Evolutionary conservation across 2,113 vertebrate species (phyloP).

Genomic region (Mastomys natalensis): DNA sequence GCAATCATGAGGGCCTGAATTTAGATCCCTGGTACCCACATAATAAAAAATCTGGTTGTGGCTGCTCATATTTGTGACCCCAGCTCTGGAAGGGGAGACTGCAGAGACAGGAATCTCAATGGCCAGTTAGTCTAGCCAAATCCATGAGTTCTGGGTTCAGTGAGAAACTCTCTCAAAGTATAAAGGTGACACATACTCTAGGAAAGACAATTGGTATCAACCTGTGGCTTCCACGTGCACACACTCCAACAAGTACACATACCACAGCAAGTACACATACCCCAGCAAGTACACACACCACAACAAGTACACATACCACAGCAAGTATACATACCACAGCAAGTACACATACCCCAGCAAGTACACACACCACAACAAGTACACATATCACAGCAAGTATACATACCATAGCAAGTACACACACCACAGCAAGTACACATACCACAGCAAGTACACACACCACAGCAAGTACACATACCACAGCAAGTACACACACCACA

Average conservation of each 20-base stretch:
- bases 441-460: too few species aligned
- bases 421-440: neutral
- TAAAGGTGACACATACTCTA: neutral
- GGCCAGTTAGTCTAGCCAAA: neutral
- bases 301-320: neutral
- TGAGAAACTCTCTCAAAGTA: neutral
- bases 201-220: neutral
- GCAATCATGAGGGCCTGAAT: neutral
- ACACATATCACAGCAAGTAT: neutral
- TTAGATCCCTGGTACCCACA: too few species aligned
- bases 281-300: neutral
- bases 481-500: neutral
- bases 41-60: neutral
- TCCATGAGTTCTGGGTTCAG: neutral
- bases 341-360: neutral
- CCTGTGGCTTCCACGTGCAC: neutral
- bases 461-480: neutral
- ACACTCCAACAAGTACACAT: neutral
- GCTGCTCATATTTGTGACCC: too few species aligned
- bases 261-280: too few species aligned
- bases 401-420: neutral
- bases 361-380: too few species aligned
- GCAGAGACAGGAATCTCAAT: neutral
- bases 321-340: neutral
- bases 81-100: neutral